These are phyloP conservation scores for Dryoscopus gambensis DNA, from an alignment of 2,113 vertebrate species.

Conservation along the genomic window DNA sequence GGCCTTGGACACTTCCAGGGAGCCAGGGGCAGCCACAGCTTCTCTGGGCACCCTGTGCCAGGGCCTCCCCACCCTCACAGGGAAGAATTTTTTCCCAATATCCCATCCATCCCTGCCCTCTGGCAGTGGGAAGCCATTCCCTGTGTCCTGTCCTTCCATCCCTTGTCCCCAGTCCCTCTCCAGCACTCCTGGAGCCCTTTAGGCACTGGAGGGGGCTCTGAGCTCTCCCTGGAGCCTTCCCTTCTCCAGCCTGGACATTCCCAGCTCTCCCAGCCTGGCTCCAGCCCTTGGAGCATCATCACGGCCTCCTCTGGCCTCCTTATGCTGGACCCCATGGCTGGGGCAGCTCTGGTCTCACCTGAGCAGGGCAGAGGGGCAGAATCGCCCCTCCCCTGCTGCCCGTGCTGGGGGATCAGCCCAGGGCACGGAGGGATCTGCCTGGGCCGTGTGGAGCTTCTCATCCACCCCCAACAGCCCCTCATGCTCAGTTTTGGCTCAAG, in stretches of 20 bases:
- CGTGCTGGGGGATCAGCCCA: neutral
- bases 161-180: neutral
- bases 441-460: neutral
- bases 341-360: neutral
- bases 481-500: neutral
- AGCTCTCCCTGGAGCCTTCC: fast-evolving
- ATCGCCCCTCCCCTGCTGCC: neutral
- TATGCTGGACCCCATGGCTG: neutral
- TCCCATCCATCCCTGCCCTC: neutral
- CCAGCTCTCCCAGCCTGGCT: neutral
- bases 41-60: neutral
- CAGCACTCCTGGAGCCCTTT: neutral
- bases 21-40: neutral
- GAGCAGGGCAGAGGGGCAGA: neutral
- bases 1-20: neutral
- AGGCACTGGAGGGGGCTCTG: fast-evolving
- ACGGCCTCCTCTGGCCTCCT: neutral
- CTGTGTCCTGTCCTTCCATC: neutral
- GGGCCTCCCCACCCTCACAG: fast-evolving
- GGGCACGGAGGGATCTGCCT: neutral
- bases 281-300: neutral
- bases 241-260: fast-evolving
- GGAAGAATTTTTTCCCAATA: fast-evolving
- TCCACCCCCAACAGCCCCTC: neutral
- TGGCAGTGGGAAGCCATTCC: neutral